Evolutionary conservation across 2,888 invertebrate species (phyloP).

Genomic region (Drosophila quinaria): DNA sequence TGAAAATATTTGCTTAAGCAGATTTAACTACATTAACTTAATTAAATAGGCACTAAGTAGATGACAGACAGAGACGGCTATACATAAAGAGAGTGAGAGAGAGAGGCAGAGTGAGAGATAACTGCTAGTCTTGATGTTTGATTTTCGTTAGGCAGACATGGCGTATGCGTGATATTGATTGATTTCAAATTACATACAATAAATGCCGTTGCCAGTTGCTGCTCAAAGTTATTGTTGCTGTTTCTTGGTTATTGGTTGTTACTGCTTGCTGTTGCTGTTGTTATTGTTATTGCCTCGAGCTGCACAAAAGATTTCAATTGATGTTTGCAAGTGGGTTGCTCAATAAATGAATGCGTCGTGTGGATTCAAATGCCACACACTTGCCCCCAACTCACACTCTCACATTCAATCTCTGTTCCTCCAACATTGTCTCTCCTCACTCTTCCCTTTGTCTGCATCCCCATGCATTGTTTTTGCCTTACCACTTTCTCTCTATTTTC

Average conservation of each 20-base stretch:
- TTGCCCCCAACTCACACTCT: constrained; percentile 15
- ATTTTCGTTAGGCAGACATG: constrained; percentile 37
- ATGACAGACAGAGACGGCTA: constrained; percentile 33
- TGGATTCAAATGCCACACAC: constrained; percentile 18
- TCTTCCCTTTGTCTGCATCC: not conserved
- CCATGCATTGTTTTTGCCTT: not conserved
- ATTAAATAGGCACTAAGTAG: constrained; percentile 79
- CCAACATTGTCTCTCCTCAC: not conserved
- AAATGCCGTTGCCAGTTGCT: constrained; percentile 63
- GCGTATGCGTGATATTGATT: constrained; percentile 77
- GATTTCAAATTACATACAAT: constrained; percentile 74
- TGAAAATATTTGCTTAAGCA: constrained; percentile 80
- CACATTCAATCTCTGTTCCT: not conserved
- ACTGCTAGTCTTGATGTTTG: constrained; percentile 11
- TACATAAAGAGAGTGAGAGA: not conserved
- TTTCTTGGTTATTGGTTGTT: constrained; percentile 2
- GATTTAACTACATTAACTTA: constrained; percentile 82
- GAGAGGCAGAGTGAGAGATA: not conserved
- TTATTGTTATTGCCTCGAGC: constrained; percentile 57
- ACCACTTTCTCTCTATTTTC: constrained; percentile 20
- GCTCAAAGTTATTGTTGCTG: constrained; percentile 10
- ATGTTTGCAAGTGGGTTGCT: constrained; percentile 52
- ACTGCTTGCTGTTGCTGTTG: constrained; percentile 34
- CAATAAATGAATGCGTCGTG: constrained; percentile 38
- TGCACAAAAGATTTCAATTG: constrained; percentile 70